A percentile compares a stretch with the other conserved stretches of the same genome.
Conservation (phyloP, 2,888 invertebrate species). For the Carterocephalus palaemon region DNA sequence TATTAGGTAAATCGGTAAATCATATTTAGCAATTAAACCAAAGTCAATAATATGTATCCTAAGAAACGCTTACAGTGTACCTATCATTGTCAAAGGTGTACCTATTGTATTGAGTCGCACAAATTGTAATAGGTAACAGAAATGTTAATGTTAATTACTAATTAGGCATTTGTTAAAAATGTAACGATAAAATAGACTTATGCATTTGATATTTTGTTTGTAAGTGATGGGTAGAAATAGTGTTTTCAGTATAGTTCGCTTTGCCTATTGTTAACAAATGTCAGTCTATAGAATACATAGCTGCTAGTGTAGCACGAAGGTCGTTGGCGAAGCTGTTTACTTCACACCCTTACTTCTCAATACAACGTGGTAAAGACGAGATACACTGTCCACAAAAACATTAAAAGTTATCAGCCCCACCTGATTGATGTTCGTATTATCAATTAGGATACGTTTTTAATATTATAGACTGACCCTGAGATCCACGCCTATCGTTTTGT, state of each 20-base stretch:
- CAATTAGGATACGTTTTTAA: background rate
- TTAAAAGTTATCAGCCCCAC: no score
- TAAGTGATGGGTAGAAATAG: slow-evolving; percentile 14
- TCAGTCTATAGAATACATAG: slow-evolving; percentile 6
- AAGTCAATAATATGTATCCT: no score
- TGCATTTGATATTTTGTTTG: slow-evolving; percentile 6
- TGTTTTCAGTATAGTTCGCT: background rate
- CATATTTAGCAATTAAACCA: no score
- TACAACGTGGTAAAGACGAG: no score
- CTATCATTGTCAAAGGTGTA: no score
- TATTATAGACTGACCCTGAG: background rate
- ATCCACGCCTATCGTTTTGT: background rate
- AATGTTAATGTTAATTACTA: slow-evolving; percentile 1
- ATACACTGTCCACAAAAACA: no score
- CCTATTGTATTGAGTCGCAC: slow-evolving; percentile 12
- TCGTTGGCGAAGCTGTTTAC: no score
- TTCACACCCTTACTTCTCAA: no score
- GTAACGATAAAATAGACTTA: slow-evolving; percentile 6
- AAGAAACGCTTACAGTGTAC: slow-evolving; percentile 2
- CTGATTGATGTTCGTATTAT: no score
- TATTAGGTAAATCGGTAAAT: no score
- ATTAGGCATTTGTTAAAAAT: slow-evolving; percentile 1
- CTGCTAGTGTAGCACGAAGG: no score
- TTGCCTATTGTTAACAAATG: background rate
- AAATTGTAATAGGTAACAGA: slow-evolving; percentile 5